These are phyloP conservation scores for Merops nubicus DNA, from an alignment of 2,113 vertebrate genomes.

Conservation along the genomic window DNA sequence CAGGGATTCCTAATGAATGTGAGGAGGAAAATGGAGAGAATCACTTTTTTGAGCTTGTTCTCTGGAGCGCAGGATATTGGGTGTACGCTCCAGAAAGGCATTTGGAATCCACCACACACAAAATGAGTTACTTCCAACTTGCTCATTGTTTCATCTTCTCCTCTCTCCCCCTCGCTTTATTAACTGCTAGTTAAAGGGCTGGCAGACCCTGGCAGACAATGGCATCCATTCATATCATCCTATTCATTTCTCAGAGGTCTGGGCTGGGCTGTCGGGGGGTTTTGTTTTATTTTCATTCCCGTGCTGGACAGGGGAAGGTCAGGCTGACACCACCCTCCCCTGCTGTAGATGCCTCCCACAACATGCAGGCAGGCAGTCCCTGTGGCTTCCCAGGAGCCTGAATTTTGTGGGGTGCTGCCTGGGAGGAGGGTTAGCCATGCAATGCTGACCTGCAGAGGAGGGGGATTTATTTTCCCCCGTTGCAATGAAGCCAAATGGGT, in stretches of 20 bases:
- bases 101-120: background rate
- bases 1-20: background rate
- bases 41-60: background rate
- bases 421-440: too few relatives aligned
- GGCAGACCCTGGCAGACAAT: constrained; percentile 35
- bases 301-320: constrained; percentile 18
- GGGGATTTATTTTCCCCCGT: too few relatives aligned
- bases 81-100: background rate
- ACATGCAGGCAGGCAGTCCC: background rate
- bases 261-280: background rate
- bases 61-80: background rate
- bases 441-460: too few relatives aligned
- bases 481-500: background rate
- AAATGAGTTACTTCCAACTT: background rate
- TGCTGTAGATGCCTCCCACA: background rate
- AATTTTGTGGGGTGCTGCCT: background rate
- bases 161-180: background rate
- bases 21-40: background rate
- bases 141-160: background rate
- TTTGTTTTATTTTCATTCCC: background rate
- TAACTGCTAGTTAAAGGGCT: constrained; percentile 1
- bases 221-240: constrained; percentile 54
- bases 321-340: background rate
- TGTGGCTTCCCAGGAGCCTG: background rate
- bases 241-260: constrained; percentile 15